These are phyloP conservation scores for Aquatica leii DNA, from an alignment of 2,888 invertebrate species.

Conservation along the genomic window DNA sequence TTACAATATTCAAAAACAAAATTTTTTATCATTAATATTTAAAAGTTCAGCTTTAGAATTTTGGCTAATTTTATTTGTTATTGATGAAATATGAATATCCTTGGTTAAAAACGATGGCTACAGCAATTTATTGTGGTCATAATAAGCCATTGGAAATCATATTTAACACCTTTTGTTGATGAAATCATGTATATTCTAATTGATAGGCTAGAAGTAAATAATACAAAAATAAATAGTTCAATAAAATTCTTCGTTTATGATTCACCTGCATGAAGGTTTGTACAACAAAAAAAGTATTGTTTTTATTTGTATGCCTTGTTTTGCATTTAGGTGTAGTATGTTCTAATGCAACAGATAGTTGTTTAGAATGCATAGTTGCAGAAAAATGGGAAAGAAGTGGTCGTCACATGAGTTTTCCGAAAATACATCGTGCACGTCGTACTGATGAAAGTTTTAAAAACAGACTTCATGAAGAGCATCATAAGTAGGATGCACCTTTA, in stretches of 20 bases:
- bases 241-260: slow-evolving; percentile 40
- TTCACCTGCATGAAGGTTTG: slow-evolving; percentile 39
- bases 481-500: no score
- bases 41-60: slow-evolving; percentile 32
- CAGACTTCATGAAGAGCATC: background rate
- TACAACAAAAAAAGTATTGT: slow-evolving; percentile 29
- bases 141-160: slow-evolving; percentile 35
- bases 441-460: slow-evolving; percentile 25
- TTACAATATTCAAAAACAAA: no score
- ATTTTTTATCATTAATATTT: slow-evolving; percentile 16
- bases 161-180: slow-evolving; percentile 35
- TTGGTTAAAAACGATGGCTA: slow-evolving; percentile 30
- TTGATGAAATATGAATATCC: slow-evolving; percentile 30
- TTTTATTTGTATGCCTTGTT: no score
- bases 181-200: slow-evolving; percentile 35
- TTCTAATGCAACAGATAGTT: slow-evolving; percentile 27
- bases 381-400: slow-evolving; percentile 26
- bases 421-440: slow-evolving; percentile 15
- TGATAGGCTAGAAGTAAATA: slow-evolving; percentile 24
- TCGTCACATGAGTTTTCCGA: slow-evolving; percentile 29
- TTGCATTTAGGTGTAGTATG: slow-evolving; percentile 18
- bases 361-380: slow-evolving; percentile 19
- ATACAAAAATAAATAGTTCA: slow-evolving; percentile 18
- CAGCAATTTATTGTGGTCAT: slow-evolving; percentile 39
- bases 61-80: slow-evolving; percentile 37